A percentile compares a stretch with the other conserved stretches of the same genome.
phyloP scores from a whole-genome alignment of 2,113 vertebrate species.

The Apodemus speciosus region DNA sequence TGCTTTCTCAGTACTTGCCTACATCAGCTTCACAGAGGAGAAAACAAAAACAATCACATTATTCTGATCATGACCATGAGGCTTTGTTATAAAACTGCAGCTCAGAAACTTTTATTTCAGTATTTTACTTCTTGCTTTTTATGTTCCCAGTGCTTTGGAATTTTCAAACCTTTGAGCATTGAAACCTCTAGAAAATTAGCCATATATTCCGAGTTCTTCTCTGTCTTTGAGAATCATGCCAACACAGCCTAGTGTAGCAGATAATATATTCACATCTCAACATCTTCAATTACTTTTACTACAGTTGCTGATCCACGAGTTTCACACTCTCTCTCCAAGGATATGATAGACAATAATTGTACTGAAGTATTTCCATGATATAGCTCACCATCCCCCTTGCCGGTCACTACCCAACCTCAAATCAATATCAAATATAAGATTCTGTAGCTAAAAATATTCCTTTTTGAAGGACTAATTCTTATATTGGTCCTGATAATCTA shows the following conservation, averaged over 20 bases:
- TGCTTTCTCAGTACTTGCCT: neutral
- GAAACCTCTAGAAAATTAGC: neutral
- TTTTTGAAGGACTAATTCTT: neutral
- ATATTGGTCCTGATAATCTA: neutral
- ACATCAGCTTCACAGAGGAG: neutral
- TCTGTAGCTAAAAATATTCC: neutral
- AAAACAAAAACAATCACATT: neutral
- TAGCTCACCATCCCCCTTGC: neutral
- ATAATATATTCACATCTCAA: neutral
- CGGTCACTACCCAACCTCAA: neutral
- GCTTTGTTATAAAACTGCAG: neutral
- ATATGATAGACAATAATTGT: neutral
- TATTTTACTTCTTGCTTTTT: neutral
- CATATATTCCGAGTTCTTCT: neutral
- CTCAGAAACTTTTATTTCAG: neutral
- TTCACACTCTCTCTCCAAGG: neutral
- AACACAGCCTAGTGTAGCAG: neutral
- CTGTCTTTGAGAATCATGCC: neutral
- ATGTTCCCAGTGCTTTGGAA: neutral
- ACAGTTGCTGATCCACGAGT: neutral
- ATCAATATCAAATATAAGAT: neutral
- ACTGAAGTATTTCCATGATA: neutral
- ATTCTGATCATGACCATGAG: neutral
- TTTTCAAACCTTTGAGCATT: neutral
- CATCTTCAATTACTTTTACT: neutral